A percentile compares a stretch with the other conserved stretches of the same genome.
Conservation (phyloP, 2,113 vertebrate species). For the Myanophis thanlyinensis region DNA sequence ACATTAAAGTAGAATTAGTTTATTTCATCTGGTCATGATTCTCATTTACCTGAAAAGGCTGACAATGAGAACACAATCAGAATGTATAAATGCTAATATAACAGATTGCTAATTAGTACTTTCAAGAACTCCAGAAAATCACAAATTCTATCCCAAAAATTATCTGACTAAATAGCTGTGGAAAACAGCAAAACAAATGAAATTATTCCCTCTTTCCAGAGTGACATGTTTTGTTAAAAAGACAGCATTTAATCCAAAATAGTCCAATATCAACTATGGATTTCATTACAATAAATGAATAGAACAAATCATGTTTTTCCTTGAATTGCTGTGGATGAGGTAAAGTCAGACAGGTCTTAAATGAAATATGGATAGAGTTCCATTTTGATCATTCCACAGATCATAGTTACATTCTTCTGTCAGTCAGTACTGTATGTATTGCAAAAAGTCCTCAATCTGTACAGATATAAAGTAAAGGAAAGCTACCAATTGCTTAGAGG, state of each 20-base stretch:
- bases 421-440: slow-evolving; percentile 40
- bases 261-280: slow-evolving; percentile 29
- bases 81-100: neutral
- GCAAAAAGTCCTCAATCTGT: slow-evolving; percentile 47
- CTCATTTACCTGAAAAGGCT: neutral
- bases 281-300: slow-evolving; percentile 36
- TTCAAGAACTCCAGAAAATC: neutral
- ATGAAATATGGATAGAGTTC: slow-evolving; percentile 26
- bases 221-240: neutral
- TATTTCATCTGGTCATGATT: neutral
- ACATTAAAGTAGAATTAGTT: neutral
- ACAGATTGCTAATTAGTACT: neutral
- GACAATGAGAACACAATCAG: neutral
- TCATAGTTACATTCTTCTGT: slow-evolving; percentile 40
- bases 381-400: slow-evolving; percentile 55
- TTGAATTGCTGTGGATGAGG: neutral
- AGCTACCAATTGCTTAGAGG: slow-evolving; percentile 42
- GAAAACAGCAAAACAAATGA: neutral
- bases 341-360: slow-evolving; percentile 36
- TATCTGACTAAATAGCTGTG: neutral
- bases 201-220: neutral
- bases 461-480: slow-evolving; percentile 51
- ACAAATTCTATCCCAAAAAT: neutral
- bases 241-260: slow-evolving; percentile 3
- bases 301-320: neutral